A percentile compares a stretch with the other conserved stretches of the same genome.
These are phyloP conservation scores for Temnothorax ravouxi DNA, from an alignment of 2,888 invertebrate species.

Conservation along the genomic window DNA sequence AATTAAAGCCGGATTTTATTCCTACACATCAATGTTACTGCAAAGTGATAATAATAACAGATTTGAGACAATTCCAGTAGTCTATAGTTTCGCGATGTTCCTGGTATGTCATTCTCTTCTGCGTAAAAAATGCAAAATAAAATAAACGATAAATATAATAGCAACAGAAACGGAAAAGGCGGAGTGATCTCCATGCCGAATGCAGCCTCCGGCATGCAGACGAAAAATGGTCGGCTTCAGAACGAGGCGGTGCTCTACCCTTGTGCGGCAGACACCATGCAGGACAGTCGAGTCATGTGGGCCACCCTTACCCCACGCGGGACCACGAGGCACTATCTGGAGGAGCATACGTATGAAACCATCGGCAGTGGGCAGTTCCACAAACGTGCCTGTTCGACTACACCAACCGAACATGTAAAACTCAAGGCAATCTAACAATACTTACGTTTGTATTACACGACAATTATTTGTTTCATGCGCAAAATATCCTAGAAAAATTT, in stretches of 20 bases:
- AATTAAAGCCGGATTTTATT: background rate
- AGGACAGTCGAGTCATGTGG: conserved; percentile 92
- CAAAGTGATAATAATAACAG: background rate
- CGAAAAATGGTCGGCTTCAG: conserved; percentile 84
- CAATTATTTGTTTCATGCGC: conserved; percentile 2
- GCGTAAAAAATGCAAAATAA: background rate
- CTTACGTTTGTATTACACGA: conserved; percentile 67
- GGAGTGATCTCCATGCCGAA: conserved; percentile 83
- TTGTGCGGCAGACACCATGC: conserved; percentile 87
- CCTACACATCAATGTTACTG: background rate
- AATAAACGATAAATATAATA: conserved; percentile 52
- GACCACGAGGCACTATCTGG: conserved; percentile 91
- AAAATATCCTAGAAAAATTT: background rate
- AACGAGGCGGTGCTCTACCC: conserved; percentile 89
- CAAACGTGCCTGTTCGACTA: conserved; percentile 78
- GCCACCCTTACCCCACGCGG: conserved; percentile 93
- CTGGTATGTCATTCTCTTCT: background rate
- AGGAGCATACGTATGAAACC: conserved; percentile 85
- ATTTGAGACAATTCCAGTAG: background rate
- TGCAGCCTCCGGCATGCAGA: conserved; percentile 81
- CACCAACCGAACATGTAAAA: conserved; percentile 86
- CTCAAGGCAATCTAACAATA: conserved; percentile 81
- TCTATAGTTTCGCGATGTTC: background rate
- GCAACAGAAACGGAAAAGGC: conserved; percentile 82
- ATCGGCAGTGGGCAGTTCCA: conserved; percentile 80